Evolutionary conservation across 2,797 vertebrate genomes (phyloP).

Genomic region (Heliangelus exortis): DNA sequence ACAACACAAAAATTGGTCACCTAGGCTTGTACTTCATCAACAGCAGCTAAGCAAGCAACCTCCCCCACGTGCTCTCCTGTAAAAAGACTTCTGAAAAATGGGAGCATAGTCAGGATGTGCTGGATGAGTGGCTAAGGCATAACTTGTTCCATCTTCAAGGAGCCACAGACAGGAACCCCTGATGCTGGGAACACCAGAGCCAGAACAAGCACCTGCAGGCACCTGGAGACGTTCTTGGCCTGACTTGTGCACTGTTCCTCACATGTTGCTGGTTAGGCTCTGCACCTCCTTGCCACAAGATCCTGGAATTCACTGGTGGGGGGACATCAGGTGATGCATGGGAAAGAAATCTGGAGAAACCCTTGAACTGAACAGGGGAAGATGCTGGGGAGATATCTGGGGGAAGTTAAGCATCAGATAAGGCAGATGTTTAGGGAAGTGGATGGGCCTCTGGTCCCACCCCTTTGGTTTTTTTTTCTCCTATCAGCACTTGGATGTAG

Average conservation of each 20-base stretch:
- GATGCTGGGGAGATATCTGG: background rate
- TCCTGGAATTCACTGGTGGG: background rate
- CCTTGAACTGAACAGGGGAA: background rate
- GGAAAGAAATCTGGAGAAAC: background rate
- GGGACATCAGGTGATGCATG: background rate
- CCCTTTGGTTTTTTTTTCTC: background rate
- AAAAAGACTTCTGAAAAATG: background rate
- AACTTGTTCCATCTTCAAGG: background rate
- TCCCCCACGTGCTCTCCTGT: background rate
- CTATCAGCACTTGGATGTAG: background rate
- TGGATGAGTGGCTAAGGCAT: background rate
- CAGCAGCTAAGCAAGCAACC: background rate
- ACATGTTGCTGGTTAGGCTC: background rate
- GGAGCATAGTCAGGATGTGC: background rate
- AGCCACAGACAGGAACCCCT: background rate
- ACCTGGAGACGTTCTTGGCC: fast-evolving
- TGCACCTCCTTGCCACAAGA: background rate
- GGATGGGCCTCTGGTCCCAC: background rate
- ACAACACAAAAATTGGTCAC: background rate
- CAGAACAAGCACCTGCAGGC: background rate
- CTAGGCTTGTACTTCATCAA: background rate
- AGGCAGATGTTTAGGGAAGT: background rate
- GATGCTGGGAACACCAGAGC: background rate
- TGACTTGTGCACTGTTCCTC: background rate
- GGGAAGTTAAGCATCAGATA: background rate